These are phyloP conservation scores for Paradisaea rubra DNA, from an alignment of 2,113 vertebrate genomes.

Conservation along the genomic window DNA sequence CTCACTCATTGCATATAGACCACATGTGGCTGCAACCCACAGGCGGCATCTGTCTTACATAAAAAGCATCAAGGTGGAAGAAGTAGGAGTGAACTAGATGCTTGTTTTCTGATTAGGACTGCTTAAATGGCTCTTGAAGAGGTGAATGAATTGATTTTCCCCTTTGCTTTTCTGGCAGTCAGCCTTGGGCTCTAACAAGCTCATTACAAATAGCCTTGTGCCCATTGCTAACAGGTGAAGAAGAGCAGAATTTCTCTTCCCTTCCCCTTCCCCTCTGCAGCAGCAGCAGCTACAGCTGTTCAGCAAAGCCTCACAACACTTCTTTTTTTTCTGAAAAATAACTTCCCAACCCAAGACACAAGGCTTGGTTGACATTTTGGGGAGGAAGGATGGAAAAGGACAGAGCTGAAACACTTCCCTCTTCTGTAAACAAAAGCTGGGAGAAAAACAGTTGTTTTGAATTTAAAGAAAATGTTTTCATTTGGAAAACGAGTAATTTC, in stretches of 20 bases:
- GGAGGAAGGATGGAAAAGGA: neutral
- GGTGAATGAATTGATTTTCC: neutral
- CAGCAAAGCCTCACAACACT: neutral
- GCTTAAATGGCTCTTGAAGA: neutral
- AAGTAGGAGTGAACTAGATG: neutral
- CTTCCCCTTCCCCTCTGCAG: neutral
- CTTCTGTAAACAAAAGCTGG: neutral
- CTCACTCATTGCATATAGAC: neutral
- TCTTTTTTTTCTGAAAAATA: fast-evolving
- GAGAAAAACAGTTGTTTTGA: conserved; percentile 30
- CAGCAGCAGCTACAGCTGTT: neutral
- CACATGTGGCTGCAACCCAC: neutral
- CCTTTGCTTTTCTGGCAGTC: neutral
- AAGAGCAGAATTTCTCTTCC: neutral
- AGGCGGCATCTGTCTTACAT: neutral
- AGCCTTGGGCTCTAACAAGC: neutral
- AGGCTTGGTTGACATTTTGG: neutral
- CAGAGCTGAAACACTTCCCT: conserved; percentile 9
- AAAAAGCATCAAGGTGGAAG: neutral
- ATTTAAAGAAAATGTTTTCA: conserved; percentile 16
- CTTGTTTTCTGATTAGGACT: neutral
- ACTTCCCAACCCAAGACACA: neutral
- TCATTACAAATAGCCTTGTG: neutral
- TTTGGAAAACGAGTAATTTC: conserved; percentile 16
- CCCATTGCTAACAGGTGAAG: neutral